A percentile compares a stretch with the other conserved stretches of the same genome.
Evolutionary conservation across 2,888 invertebrate genomes (phyloP).

Genomic region (Drosophila borborema): DNA sequence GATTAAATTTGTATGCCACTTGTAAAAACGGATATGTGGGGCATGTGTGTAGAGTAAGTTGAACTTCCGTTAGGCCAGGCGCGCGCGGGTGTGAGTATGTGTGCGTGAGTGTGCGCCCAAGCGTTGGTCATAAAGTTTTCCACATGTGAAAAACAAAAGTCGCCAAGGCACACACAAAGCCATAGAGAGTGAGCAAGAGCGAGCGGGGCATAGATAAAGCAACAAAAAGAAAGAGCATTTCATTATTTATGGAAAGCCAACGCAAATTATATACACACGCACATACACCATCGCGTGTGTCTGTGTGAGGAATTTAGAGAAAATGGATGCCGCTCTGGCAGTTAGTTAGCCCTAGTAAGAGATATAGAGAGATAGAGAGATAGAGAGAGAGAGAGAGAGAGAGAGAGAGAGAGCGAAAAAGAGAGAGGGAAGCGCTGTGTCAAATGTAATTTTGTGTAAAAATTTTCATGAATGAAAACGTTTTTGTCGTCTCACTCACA

Average conservation of each 20-base stretch:
- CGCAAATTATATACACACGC: constrained; percentile 67
- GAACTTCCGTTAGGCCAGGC: constrained; percentile 31
- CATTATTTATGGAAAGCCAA: constrained; percentile 73
- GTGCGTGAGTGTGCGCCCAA: constrained; percentile 13
- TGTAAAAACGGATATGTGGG: constrained; percentile 59
- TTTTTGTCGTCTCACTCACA: constrained; percentile 35
- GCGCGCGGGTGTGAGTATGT: constrained; percentile 3
- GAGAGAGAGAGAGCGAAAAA: neutral
- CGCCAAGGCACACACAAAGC: constrained; percentile 28
- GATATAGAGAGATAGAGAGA: neutral
- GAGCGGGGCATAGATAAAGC: constrained; percentile 17
- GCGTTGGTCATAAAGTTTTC: constrained; percentile 48
- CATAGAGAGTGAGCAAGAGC: neutral
- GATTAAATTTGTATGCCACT: constrained; percentile 75
- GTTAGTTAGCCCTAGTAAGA: constrained; percentile 49
- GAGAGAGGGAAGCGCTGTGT: constrained; percentile 23
- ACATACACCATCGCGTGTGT: constrained; percentile 2
- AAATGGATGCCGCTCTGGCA: constrained; percentile 54
- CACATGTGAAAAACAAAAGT: constrained; percentile 55
- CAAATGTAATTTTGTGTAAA: constrained; percentile 68
- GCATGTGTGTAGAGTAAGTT: constrained; percentile 20
- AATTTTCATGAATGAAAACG: constrained; percentile 74
- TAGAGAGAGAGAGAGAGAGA: neutral
- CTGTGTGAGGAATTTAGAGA: constrained; percentile 55
- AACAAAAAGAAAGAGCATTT: constrained; percentile 47